Base-by-base conservation (phyloP, 2,888 invertebrate species). In the Ectemnius cavifrons region DNA sequence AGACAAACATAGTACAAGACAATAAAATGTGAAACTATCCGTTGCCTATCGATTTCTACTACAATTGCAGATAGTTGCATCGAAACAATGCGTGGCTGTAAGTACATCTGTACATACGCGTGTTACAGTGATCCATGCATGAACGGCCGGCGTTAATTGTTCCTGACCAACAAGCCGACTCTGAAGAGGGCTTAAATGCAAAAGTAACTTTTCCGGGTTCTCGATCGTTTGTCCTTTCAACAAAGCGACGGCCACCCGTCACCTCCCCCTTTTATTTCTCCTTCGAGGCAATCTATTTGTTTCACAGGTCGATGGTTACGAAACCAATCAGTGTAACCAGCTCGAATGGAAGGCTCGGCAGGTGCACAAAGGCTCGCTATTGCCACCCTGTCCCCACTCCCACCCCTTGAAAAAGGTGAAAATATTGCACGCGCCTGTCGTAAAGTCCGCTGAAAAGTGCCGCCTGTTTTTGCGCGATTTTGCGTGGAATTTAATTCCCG, bases 301-400 rank as follows among this genome's bases (percentile, higher is more conserved):
- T 83, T 83, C 83, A 83, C 84, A 83, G 83, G 63, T 83, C 73
- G 74, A 77, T 82, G 83, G 83, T 78, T 84, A 79, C 80, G 79
- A 82, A 83, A 83, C 84, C 83, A 83, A 83, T 83, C 83, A 83
- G 79, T 78, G 83, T 83, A 82, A 77, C 74, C 74, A 80, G 77
- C 73, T 79, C 80, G 80, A 82, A 83, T 74, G 80, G 83, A 84
- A 83, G 77, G 69, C 73, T 68, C 70, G 63, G 66, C 73, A 83
- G 79, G 71, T 84, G 83, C 78, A 80, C 83, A 83, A 83, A 83
- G 84, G 65, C 64, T 61, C 16, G 79, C 37, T 37, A 23, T 23
- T 23, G 37, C 37, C 37, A 11, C 37, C 37, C 37, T 37, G 6
- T 6, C 37, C 37, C 8, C 47, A 56, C 64, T 60, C 52, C 68